Evolutionary conservation across 2,888 invertebrate species (phyloP), one percentile per base, ranked within the genome.

Genomic region (Actias luna): DNA sequence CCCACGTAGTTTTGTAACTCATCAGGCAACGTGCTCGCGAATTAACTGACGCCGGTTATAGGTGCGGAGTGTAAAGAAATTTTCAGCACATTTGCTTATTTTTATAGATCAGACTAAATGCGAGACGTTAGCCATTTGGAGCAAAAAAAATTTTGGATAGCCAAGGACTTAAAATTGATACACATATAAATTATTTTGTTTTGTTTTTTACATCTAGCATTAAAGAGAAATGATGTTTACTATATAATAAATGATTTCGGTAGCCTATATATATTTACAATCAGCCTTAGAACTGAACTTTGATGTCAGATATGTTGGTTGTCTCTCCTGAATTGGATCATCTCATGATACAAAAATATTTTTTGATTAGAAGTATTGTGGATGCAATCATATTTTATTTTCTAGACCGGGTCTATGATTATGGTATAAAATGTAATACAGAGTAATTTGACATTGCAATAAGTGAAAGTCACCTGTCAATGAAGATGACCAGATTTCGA

Each of bases 1-100:
- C 77, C 73, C 76, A 77, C 77, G 74, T 78, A 78, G 76, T 82
- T 81, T 82, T 78, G 82, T 75, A 80, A 76, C 73, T 75, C 77
- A 79, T 62, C 61, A 58, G 57, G 57, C 61, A 55, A 55, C n/a
- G 57, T 57, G 52, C 50, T 52, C 27, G 50, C 50, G n/a, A 52
- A 25, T 27, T 52, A 52, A 14, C 50, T 22, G 46, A 18, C 46
- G 2, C 22, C 46, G 25, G 12, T 22, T 27, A 14, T 27, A 55
- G 18, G n/a, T 55, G 29, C 14, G 29, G 55, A 29, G 55, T 55
- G 55, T 3, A n/a, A 7, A 8, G 55, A 29, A 55, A 55, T 29
- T 50, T 42, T 22, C 8, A 22, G 12, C 25, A 50, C 25, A 10
- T 22, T 22, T 50, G 0, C 4, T 50, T 8, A 25, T 50, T 50